Evolutionary conservation across 2,888 invertebrate genomes (phyloP).

Genomic region (Siphlonurus alternatus): DNA sequence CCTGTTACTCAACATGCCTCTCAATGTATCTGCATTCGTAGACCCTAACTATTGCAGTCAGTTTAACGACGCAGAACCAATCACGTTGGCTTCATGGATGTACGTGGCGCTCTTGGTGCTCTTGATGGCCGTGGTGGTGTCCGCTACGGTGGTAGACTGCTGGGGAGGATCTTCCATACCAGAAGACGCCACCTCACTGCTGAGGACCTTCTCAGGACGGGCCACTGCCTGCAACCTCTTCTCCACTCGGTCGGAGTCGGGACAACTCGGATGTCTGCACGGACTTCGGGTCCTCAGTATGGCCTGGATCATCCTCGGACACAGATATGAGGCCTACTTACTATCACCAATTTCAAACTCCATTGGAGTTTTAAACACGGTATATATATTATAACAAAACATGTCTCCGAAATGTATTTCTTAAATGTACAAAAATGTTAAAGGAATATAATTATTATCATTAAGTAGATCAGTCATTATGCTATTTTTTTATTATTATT

Average conservation of each 20-base stretch:
- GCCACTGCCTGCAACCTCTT: not conserved
- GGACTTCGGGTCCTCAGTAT: conserved; percentile 23
- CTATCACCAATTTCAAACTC: not conserved
- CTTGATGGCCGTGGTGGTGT: not conserved
- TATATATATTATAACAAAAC: not conserved
- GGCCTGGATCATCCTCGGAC: conserved; percentile 25
- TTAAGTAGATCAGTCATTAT: too few species aligned
- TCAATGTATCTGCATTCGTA: not conserved
- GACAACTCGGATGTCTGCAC: conserved; percentile 19
- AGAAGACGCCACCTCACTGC: not conserved
- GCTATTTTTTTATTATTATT: not conserved
- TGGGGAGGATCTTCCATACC: too few species aligned
- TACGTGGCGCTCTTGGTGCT: not conserved
- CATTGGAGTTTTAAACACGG: not conserved
- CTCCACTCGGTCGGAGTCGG: not conserved
- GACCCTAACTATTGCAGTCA: not conserved
- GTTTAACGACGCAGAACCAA: not conserved
- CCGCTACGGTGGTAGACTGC: not conserved
- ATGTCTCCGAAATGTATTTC: not conserved
- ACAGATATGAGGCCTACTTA: conserved; percentile 13
- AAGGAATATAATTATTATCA: too few species aligned
- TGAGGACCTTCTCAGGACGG: not conserved
- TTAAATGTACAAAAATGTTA: too few species aligned
- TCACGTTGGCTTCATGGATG: not conserved
- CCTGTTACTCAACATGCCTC: not conserved